Base-by-base conservation (phyloP, 1,140 invertebrate genomes). In the Euura lappo region DNA sequence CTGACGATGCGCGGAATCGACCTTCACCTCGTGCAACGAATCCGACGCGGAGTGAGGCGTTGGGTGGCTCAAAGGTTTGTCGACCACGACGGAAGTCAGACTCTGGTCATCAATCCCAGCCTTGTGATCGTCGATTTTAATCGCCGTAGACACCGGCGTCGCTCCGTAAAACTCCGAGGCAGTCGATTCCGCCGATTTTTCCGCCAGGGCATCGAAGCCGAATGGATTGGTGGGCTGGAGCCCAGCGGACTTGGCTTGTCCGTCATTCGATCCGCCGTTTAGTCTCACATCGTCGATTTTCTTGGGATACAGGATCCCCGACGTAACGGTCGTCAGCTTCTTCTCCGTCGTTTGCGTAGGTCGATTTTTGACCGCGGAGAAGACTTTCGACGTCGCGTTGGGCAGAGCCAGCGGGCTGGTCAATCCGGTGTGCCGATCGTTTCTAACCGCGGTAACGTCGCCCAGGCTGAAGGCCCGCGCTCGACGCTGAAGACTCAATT, bases 401-500 rank as follows among this genome's bases (percentile, higher is more conserved):
- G 83, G 80, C 7, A 81, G 46, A 2, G 82, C 83, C 28, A 86
- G 69, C 0, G 84, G 84, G 76, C 84, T 87, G 2, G 83, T 76
- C 6, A 51, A 76, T 8, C 73, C 71, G 6, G 69, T 4, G 6
- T 47, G 71, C 72, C 10, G 2, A 72, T 70, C 46, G 45, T 72
- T 4, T 51, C 11, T 11, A 2, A 51, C 4, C 0, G 79, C 72
- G 42, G 85, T 78, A 3, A 88, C 85, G 6, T 88, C 87, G 67
- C 85, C 84, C 0, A 88, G 72, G 70, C 87, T 88, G 46, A 84
- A 87, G 0, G 87, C 86, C 65, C 87, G 68, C 0, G 78, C 81
- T 11, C 86, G 80, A 45, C 80, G 81, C 69, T 80, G 83, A 42
- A 84, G 74, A 69, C 79, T 83, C 67, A 81, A 82, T 42, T 87